Conservation (phyloP, 1,140 invertebrate species). For the Sinella curviseta region DNA sequence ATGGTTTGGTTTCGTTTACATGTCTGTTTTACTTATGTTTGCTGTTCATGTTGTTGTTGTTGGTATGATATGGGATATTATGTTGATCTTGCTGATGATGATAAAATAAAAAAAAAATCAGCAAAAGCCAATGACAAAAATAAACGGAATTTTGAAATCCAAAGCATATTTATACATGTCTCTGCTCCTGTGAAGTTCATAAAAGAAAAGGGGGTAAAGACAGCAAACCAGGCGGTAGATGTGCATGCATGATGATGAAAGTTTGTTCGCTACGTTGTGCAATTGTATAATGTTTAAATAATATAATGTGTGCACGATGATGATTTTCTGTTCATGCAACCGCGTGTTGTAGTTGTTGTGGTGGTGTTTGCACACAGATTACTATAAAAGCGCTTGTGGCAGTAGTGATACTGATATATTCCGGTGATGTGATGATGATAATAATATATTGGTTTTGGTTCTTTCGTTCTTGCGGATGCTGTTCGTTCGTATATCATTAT, state of each 20-base stretch:
- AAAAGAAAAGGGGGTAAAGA: not conserved
- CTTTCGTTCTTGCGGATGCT: not conserved
- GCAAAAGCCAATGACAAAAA: conserved; percentile 37
- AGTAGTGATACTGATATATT: not conserved
- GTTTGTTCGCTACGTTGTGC: no score
- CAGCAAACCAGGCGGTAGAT: not conserved
- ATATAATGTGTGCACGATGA: not conserved
- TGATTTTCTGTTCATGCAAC: not conserved
- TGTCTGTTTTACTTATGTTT: no score
- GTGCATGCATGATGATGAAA: no score
- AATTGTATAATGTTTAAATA: not conserved
- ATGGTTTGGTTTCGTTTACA: no score
- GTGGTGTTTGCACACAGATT: not conserved
- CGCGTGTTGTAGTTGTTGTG: not conserved
- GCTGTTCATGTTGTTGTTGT: no score
- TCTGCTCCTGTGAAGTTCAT: not conserved
- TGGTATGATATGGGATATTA: no score
- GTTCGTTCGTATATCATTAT: no score
- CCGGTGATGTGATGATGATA: not conserved
- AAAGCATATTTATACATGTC: no score
- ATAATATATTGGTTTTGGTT: not conserved
- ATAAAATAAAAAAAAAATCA: conserved; percentile 33
- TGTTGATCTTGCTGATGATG: no score
- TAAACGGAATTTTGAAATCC: conserved; percentile 36
- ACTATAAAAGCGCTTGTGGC: not conserved